Evolutionary conservation across 2,888 invertebrate species (phyloP), one percentile per base, ranked within the genome.

Genomic region (Folsomia candida): DNA sequence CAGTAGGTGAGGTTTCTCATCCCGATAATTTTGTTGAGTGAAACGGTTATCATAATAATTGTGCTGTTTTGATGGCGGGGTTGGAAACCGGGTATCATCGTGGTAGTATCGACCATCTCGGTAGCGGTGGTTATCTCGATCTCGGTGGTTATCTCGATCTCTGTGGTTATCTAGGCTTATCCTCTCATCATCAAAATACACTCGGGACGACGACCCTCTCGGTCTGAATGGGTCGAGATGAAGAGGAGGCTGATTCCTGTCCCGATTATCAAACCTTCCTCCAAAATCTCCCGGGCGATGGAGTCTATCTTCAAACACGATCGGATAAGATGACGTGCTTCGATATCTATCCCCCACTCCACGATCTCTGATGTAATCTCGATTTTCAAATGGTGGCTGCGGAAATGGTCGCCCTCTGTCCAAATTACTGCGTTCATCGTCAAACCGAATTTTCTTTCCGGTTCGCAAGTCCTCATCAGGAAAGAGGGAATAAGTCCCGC

Each of bases 401-500:
- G 37, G 37, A 37, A 37, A 9, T 54, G 54, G 54, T 20, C 11
- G 54, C 11, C 11, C 54, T 54, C 54, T 54, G 18, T 18, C 18
- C 18, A 9, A 11, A 18, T 47, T 18, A 20, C 37, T 69, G 58
- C 57, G 67, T 22, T 72, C 76, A 14, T 77, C 77, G 11, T 78
- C 76, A 57, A 77, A 77, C 25, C 75, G 71, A 61, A 75, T 27
- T 58, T 74, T 73, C 61, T 69, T 71, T 11, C 79, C 79, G 18
- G 79, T 79, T 54, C 71, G 69, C 28, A 79, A 73, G 61, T 79
- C 79, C 65, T 79, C 79, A 58, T 79, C 66, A 1, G 79, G 79
- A 62, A 79, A 79, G 14, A 79, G 51, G 3, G 78, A 78, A 54
- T 79, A 79, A 20, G 74, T 73, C 4, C 79, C 76, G 37, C 63